Base-by-base conservation (phyloP, 2,797 vertebrate genomes). In the Vireo griseus region DNA sequence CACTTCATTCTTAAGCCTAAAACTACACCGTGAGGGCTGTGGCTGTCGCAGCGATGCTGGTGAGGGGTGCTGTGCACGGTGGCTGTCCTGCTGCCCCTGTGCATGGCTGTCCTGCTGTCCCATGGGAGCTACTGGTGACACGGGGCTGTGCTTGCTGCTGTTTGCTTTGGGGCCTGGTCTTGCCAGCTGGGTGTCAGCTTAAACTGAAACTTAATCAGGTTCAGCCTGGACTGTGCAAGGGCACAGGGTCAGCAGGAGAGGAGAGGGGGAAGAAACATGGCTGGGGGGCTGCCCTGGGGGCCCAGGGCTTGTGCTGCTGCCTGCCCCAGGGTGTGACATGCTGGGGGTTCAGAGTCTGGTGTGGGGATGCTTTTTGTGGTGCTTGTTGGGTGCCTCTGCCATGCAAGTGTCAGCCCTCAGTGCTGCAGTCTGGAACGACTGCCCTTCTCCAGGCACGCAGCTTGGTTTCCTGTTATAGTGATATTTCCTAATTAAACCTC, bases 171-270 rank as follows among this genome's bases (percentile, higher is more conserved):
- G 50, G 21, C 63, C 71, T 0, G 2, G 42, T 66, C 22, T 63
- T 91, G 77, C 68, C 31, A 63, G 57, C 52, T 1, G 2, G 59
- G 52, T 86, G 76, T 87, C 85, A 89, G 75, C 82, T 91, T 77
- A 35, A 85, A 33, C 92, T 87, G 89, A 95, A 93, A 92, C 37
- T 48, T 62, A 74, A 91, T 83, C n/a, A 39, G 90, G 71, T 71
- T 93, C 57, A 71, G 78, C 50, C 57, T 13, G 61, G 57, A 78
- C 17, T 1, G 21, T 85, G 90, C 63, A 63, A 52, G 83, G 86
- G 73, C 88, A 39, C 0, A 0, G 65, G 67, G 52, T 62, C 65
- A 71, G 52, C 3, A 7, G 68, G 44, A 72, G 33, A 47, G 18
- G 52, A 45, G 10, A 2, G 4, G 18, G 22, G 73, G 17, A 13